These are phyloP conservation scores for Cephalopachus bancanus DNA, from an alignment of 2,797 vertebrate species.

Conservation along the genomic window DNA sequence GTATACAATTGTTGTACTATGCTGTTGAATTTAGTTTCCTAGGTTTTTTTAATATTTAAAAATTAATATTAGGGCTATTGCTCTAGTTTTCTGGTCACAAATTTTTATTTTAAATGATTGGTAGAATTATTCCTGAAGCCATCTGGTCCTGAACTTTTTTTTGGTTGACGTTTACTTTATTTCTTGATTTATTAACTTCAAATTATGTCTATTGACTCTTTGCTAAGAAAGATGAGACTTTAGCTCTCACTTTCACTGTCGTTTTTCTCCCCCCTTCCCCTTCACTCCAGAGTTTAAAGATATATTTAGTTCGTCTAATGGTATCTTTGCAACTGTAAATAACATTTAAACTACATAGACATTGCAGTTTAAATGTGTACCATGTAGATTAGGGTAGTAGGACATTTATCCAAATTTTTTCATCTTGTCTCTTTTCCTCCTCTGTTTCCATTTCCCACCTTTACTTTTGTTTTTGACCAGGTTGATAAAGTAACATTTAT, in stretches of 20 bases:
- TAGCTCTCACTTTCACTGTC: neutral
- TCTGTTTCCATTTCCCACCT: neutral
- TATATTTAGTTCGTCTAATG: neutral
- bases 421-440: neutral
- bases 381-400: neutral
- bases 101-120: neutral
- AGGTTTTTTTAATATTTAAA: neutral
- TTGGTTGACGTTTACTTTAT: neutral
- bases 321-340: neutral
- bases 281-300: neutral
- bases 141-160: neutral
- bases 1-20: neutral
- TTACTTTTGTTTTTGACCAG: constrained; percentile 20
- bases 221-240: constrained; percentile 9
- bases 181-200: constrained; percentile 36
- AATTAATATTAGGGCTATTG: neutral
- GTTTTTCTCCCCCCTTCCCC: neutral
- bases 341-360: neutral
- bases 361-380: neutral
- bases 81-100: neutral
- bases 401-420: constrained; percentile 20
- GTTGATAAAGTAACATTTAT: neutral
- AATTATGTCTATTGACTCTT: neutral
- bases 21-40: constrained; percentile 2
- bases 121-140: neutral